Percentiles rank a stretch among this genome's conserved stretches.
Evolutionary conservation across 2,888 invertebrate species (phyloP).

Genomic region (Megamerina dolium): DNA sequence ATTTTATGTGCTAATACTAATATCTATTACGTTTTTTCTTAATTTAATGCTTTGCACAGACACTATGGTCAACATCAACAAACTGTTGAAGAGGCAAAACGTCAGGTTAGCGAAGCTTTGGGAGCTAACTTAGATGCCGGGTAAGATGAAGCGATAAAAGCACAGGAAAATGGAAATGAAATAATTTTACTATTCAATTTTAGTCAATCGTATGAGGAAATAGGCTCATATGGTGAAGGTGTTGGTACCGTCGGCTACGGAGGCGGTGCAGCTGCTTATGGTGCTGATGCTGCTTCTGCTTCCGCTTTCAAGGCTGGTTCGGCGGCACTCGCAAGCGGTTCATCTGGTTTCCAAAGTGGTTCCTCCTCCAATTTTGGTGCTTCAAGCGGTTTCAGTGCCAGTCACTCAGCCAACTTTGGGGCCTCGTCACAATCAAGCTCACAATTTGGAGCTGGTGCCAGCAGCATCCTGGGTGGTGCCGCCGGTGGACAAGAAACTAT

Average conservation of each 20-base stretch:
- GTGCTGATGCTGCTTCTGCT: conserved; percentile 6
- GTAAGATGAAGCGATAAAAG: too few relatives aligned
- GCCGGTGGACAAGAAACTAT: too few relatives aligned
- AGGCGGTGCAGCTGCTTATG: conserved; percentile 19
- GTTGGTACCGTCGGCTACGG: conserved; percentile 28
- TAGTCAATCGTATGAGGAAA: conserved; percentile 30
- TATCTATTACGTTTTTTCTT: too few relatives aligned
- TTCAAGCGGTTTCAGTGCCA: conserved; percentile 21
- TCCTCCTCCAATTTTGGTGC: conserved; percentile 17
- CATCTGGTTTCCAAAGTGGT: conserved; percentile 3
- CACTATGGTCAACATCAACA: conserved; percentile 42
- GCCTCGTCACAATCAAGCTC: conserved; percentile 18
- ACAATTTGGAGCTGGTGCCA: conserved; percentile 7
- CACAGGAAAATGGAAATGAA: too few relatives aligned
- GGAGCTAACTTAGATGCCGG: too few relatives aligned
- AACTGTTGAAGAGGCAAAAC: conserved; percentile 42
- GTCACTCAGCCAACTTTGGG: conserved; percentile 30
- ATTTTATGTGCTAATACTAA: not conserved
- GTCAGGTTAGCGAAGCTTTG: conserved; percentile 25
- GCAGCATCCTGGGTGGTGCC: too few relatives aligned
- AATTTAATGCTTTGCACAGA: too few relatives aligned
- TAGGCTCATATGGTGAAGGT: conserved; percentile 32
- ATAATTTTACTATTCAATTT: too few relatives aligned
- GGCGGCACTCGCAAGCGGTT: not conserved
- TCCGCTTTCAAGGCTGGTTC: conserved; percentile 5